Conservation (phyloP, 2,797 vertebrate genomes). For the Amblyopsis hoosieri region DNA sequence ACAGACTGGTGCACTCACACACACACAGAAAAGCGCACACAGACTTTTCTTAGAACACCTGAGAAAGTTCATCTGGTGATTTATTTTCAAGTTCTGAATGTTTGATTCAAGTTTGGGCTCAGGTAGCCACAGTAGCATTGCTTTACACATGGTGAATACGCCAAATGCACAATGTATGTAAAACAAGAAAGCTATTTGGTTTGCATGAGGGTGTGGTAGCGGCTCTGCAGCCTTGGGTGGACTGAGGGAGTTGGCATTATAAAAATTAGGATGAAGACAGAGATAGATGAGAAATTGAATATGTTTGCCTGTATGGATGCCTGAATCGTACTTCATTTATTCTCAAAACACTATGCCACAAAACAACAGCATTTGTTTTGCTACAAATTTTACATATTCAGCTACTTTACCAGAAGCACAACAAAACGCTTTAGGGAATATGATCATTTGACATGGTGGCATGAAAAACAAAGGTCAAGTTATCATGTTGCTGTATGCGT, state of each 20-base stretch:
- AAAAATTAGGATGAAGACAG: conserved; percentile 33
- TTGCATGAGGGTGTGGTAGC: conserved; percentile 55
- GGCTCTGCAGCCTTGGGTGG: conserved; percentile 51
- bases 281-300: conserved; percentile 1
- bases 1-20: conserved; percentile 1
- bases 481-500: too few species aligned
- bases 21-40: neutral
- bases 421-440: conserved; percentile 12
- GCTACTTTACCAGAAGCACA: conserved; percentile 2
- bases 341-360: conserved; percentile 2
- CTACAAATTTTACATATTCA: conserved; percentile 16
- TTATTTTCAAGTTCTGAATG: conserved; percentile 50
- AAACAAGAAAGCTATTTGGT: conserved; percentile 64
- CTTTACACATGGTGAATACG: conserved; percentile 64
- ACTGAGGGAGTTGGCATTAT: conserved; percentile 46
- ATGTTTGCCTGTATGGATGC: conserved; percentile 40
- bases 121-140: conserved; percentile 32
- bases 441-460: too few species aligned
- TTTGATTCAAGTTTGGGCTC: conserved; percentile 61
- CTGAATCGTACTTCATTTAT: too few species aligned
- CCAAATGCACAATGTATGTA: conserved; percentile 56
- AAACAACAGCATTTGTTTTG: conserved; percentile 17
- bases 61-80: conserved; percentile 67
- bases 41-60: conserved; percentile 33
- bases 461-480: too few species aligned